A percentile compares a stretch with the other conserved stretches of the same genome.
Evolutionary conservation across 1,140 invertebrate genomes (phyloP).

Genomic region (Nixonia krombeini): DNA sequence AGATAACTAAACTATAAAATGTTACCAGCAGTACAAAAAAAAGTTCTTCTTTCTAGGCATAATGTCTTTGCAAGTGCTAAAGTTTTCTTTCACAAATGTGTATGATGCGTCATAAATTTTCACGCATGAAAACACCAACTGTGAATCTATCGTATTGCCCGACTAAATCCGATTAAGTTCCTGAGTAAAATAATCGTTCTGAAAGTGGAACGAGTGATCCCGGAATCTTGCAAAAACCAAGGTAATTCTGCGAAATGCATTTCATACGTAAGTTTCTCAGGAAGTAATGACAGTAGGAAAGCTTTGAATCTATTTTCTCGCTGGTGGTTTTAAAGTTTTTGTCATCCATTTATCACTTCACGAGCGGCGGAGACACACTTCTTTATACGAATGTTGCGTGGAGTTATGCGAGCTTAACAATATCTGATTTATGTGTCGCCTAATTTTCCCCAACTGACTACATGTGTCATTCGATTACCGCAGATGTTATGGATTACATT

Average conservation of each 20-base stretch:
- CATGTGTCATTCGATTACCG: background rate
- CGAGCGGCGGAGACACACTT: background rate
- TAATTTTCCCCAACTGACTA: background rate
- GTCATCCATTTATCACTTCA: constrained; percentile 1
- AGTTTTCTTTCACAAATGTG: background rate
- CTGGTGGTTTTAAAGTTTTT: background rate
- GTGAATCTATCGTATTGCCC: background rate
- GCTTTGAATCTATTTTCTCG: background rate
- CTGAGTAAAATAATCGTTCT: background rate
- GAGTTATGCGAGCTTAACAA: too few relatives aligned
- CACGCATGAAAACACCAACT: background rate
- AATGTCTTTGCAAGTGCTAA: background rate
- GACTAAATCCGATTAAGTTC: background rate
- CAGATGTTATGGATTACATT: background rate
- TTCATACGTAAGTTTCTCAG: background rate
- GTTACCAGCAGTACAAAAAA: too few relatives aligned
- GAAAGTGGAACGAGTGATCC: background rate
- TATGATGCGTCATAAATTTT: background rate
- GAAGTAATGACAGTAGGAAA: background rate
- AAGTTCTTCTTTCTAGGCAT: background rate
- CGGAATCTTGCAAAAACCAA: background rate
- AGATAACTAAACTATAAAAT: too few relatives aligned
- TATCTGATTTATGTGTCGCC: background rate
- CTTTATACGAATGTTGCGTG: too few relatives aligned
- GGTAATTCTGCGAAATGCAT: background rate